Percentiles rank a stretch among this genome's conserved stretches.
These are phyloP conservation scores for Agonopterix arenella DNA, from an alignment of 2,888 invertebrate genomes.

Conservation along the genomic window DNA sequence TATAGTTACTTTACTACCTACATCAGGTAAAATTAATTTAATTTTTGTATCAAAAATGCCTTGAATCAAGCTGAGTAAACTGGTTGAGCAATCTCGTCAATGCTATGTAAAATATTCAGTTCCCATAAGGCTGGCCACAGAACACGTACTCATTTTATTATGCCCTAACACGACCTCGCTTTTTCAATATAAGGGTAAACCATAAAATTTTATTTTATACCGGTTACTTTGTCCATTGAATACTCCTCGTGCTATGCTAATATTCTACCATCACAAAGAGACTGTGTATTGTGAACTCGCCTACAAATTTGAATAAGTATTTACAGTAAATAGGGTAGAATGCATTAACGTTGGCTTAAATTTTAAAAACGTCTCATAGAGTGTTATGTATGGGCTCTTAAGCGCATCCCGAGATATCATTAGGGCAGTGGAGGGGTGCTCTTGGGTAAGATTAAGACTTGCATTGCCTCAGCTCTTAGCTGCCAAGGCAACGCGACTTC, in stretches of 20 bases:
- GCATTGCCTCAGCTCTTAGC: constrained; percentile 39
- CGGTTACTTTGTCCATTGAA: constrained; percentile 68
- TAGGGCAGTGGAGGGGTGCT: constrained; percentile 57
- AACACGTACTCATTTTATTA: constrained; percentile 56
- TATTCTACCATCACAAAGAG: constrained; percentile 52
- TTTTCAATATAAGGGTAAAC: constrained; percentile 65
- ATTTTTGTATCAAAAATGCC: too few species aligned
- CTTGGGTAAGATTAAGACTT: constrained; percentile 62
- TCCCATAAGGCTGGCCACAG: constrained; percentile 38
- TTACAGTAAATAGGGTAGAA: constrained; percentile 67
- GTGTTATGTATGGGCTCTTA: constrained; percentile 73
- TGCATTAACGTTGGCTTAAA: constrained; percentile 72
- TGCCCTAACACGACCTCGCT: constrained; percentile 53
- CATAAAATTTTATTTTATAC: constrained; percentile 69
- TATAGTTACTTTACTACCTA: too few species aligned
- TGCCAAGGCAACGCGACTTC: constrained; percentile 42
- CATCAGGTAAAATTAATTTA: too few species aligned
- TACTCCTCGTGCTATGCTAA: constrained; percentile 67
- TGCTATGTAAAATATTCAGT: constrained; percentile 41
- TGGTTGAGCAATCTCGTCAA: constrained; percentile 26
- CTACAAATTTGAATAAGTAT: constrained; percentile 74
- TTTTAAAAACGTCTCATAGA: constrained; percentile 75
- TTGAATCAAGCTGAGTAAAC: neutral
- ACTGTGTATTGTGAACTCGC: constrained; percentile 52
- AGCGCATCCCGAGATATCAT: constrained; percentile 72